phyloP scores from a whole-genome alignment of 2,888 invertebrate genomes.

The Belgica antarctica region DNA sequence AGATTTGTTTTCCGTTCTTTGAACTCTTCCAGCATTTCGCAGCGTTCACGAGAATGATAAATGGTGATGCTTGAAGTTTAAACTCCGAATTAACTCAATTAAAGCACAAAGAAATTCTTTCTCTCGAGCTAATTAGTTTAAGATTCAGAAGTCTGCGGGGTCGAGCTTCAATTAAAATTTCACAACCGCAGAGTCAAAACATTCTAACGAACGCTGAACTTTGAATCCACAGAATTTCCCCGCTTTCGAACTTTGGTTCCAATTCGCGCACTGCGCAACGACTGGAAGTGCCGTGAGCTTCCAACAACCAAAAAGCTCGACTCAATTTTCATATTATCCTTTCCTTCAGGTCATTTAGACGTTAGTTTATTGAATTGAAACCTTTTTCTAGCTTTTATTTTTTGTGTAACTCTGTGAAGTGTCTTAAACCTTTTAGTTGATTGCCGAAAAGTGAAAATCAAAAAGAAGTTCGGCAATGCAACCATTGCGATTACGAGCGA shows the following conservation, averaged over 20 bases:
- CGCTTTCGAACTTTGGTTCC: conserved; percentile 13
- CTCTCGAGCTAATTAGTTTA: not conserved
- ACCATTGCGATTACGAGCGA: not conserved
- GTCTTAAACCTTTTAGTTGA: conserved; percentile 33
- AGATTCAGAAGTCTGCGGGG: not conserved
- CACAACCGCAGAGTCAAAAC: not conserved
- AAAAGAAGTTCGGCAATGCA: not conserved
- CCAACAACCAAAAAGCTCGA: conserved; percentile 28
- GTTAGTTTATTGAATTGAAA: conserved; percentile 26
- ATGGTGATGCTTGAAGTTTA: not conserved
- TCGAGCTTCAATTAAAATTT: conserved; percentile 4
- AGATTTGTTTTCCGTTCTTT: not conserved
- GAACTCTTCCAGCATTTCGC: not conserved
- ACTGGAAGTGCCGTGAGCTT: conserved; percentile 20
- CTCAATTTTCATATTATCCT: conserved; percentile 38
- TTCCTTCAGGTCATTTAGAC: conserved; percentile 26
- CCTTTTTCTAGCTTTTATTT: not conserved
- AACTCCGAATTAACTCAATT: not conserved
- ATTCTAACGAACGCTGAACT: not conserved
- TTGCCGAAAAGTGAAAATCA: not conserved
- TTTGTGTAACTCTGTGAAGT: conserved; percentile 29
- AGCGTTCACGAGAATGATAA: no score
- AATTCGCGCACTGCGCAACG: conserved; percentile 28
- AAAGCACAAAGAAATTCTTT: not conserved
- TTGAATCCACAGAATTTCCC: not conserved